Evolutionary conservation across 2,888 invertebrate species (phyloP).

Genomic region (Machimus atricapillus): DNA sequence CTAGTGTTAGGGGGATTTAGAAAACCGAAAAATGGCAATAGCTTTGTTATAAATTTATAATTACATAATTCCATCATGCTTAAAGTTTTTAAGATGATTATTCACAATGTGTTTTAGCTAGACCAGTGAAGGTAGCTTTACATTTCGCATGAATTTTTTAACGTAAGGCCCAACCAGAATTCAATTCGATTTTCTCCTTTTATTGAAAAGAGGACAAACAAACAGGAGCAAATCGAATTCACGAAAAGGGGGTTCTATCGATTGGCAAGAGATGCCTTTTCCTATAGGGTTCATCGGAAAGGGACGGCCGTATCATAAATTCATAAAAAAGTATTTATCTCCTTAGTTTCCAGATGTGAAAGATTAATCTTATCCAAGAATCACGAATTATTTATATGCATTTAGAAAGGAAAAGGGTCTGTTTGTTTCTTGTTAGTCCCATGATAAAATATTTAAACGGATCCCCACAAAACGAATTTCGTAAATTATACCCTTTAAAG

Average conservation of each 20-base stretch:
- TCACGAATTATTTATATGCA: background rate
- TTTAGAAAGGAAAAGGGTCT: background rate
- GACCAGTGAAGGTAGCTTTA: background rate
- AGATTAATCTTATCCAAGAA: background rate
- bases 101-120: background rate
- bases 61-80: background rate
- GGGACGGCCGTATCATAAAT: background rate
- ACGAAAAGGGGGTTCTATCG: background rate
- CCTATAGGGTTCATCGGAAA: background rate
- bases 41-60: too few relatives aligned
- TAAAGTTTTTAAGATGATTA: background rate
- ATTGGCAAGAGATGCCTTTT: background rate
- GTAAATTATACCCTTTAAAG: background rate
- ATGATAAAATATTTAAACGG: background rate
- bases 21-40: too few relatives aligned
- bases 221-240: background rate
- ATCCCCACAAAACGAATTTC: background rate
- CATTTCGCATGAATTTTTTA: background rate
- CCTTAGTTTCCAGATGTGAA: background rate
- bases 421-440: background rate
- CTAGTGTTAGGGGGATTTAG: too few relatives aligned
- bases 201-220: background rate
- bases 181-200: background rate
- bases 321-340: background rate
- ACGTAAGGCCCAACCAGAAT: background rate